phyloP scores from a whole-genome alignment of 2,797 vertebrate genomes.

The Centropyge bicolor region DNA sequence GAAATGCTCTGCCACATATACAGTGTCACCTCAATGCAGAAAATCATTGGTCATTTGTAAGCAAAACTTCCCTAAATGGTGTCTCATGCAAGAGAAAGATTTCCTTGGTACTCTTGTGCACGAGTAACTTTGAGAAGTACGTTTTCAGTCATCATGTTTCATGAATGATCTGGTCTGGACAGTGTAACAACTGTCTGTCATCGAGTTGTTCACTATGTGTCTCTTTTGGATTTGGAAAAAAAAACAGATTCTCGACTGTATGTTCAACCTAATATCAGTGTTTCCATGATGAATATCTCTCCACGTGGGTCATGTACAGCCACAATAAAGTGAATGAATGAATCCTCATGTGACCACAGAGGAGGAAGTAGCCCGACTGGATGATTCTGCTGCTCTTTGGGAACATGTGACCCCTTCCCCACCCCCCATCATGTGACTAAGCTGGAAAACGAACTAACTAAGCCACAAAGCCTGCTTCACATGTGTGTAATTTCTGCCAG shows the following conservation, averaged over 20 bases:
- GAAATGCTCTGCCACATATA: neutral
- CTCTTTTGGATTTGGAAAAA: neutral
- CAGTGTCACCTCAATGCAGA: neutral
- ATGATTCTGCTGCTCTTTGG: conserved; percentile 60
- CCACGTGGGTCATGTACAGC: conserved; percentile 30
- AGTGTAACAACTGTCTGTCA: neutral
- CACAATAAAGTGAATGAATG: conserved; percentile 70
- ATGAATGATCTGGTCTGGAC: conserved; percentile 23
- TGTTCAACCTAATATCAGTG: conserved; percentile 13
- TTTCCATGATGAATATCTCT: conserved; percentile 64
- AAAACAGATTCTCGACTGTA: conserved; percentile 4
- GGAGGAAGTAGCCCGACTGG: conserved; percentile 72
- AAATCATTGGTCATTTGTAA: neutral
- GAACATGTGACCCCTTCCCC: conserved; percentile 78
- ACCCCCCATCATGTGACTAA: conserved; percentile 74
- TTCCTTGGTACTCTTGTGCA: neutral
- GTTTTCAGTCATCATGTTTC: conserved; percentile 11
- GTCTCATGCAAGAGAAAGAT: neutral
- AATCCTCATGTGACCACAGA: conserved; percentile 77
- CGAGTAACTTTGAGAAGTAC: neutral
- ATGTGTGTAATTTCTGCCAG: conserved; percentile 52
- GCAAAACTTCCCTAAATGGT: neutral
- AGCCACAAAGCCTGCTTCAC: conserved; percentile 55
- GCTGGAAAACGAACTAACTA: conserved; percentile 41
- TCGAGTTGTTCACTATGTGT: neutral